Conservation (phyloP, 2,888 invertebrate genomes). For the Drosophila suboccidentalis region DNA sequence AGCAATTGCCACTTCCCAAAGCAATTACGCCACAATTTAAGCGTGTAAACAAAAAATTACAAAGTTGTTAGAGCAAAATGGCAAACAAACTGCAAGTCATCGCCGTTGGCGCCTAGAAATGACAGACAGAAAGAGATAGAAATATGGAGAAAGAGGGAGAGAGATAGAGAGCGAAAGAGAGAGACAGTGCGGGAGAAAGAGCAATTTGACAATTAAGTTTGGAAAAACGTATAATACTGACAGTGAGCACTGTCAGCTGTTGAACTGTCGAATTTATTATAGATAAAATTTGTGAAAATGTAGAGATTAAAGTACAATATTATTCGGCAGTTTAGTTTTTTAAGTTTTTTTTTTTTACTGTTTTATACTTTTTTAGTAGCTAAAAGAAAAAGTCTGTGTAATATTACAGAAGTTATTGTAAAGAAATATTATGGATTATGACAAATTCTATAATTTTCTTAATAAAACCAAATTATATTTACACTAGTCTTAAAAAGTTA, state of each 20-base stretch:
- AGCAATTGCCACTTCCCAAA: constrained; percentile 81
- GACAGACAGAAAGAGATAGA: constrained; percentile 26
- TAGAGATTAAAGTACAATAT: background rate
- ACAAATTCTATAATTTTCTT: background rate
- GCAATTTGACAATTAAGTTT: constrained; percentile 49
- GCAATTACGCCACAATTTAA: constrained; percentile 80
- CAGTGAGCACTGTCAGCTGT: constrained; percentile 41
- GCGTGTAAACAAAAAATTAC: constrained; percentile 82
- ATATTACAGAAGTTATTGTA: no score
- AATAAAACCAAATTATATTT: no score
- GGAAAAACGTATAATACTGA: constrained; percentile 44
- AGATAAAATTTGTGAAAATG: background rate
- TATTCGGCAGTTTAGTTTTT: background rate
- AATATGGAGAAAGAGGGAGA: background rate
- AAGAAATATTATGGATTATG: background rate
- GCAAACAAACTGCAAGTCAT: constrained; percentile 75
- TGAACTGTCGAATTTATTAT: background rate
- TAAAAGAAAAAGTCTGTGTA: no score
- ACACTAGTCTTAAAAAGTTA: no score
- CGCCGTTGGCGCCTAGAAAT: constrained; percentile 50
- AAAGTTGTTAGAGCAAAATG: constrained; percentile 76
- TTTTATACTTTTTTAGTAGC: no score
- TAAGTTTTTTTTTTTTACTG: no score
- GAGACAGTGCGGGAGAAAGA: constrained; percentile 15
- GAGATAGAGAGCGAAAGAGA: constrained; percentile 13